Evolutionary conservation across 2,113 vertebrate genomes (phyloP).

Genomic region (Danionella cerebrum): DNA sequence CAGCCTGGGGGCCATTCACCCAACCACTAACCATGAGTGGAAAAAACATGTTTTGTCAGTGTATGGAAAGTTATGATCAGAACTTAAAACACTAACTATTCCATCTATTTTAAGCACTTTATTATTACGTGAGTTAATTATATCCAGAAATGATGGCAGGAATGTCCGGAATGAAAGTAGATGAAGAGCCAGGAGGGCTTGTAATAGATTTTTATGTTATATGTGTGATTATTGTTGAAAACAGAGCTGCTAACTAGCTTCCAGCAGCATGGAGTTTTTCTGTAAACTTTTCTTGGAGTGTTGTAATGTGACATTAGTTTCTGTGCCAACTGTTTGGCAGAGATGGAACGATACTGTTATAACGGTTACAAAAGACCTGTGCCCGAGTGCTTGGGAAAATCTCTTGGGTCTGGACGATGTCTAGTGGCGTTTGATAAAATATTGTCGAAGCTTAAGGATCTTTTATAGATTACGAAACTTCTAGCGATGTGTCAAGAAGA

Average conservation of each 20-base stretch:
- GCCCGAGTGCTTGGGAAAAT: constrained; percentile 32
- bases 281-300: not conserved
- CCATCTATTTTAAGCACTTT: no score
- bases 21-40: no score
- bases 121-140: no score
- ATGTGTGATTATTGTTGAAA: not conserved
- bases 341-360: constrained; percentile 19
- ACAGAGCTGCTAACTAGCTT: constrained; percentile 12
- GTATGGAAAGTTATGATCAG: no score
- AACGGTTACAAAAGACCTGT: constrained; percentile 26
- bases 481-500: not conserved
- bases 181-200: no score
- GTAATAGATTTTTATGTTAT: not conserved
- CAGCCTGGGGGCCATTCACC: no score
- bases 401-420: constrained; percentile 1
- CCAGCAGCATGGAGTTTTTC: constrained; percentile 22
- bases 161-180: no score
- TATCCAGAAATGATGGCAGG: no score
- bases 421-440: constrained; percentile 9
- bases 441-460: constrained; percentile 17
- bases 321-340: constrained; percentile 24
- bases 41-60: no score
- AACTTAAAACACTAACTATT: no score
- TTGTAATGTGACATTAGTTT: not conserved
- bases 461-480: constrained; percentile 1